These are phyloP conservation scores for Corythoichthys haematopterus DNA, from an alignment of 2,113 vertebrate species.

Conservation along the genomic window DNA sequence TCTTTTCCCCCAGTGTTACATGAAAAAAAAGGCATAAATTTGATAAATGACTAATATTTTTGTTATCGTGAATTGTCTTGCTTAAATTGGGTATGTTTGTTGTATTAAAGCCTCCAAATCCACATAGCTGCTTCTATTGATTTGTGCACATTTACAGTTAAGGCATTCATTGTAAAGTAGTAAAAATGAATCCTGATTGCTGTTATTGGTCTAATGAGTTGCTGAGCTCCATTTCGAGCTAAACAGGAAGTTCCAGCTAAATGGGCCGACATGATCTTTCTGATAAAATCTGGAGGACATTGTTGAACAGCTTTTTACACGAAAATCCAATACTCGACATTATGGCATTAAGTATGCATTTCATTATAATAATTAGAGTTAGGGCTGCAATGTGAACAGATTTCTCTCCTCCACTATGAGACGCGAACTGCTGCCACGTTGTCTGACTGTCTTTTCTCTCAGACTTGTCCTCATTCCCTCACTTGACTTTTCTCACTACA, in stretches of 20 bases:
- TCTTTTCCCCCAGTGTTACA: too few species aligned
- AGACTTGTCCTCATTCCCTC: conserved; percentile 47
- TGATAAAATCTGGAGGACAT: conserved; percentile 22
- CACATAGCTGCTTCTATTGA: too few species aligned
- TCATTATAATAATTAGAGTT: not conserved
- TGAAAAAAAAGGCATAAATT: too few species aligned
- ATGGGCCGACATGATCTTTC: conserved; percentile 13
- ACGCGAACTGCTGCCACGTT: conserved; percentile 72
- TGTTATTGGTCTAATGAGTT: not conserved
- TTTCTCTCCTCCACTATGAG: conserved; percentile 25
- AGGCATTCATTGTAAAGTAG: not conserved
- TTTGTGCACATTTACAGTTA: too few species aligned
- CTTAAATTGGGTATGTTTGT: too few species aligned
- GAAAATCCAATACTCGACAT: not conserved
- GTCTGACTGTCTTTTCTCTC: conserved; percentile 36
- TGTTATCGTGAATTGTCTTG: too few species aligned
- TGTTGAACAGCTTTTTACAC: conserved; percentile 10
- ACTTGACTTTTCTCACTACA: conserved; percentile 26
- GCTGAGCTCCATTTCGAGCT: not conserved
- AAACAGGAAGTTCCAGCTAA: conserved; percentile 43
- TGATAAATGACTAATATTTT: too few species aligned
- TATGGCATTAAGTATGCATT: not conserved
- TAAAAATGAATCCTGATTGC: not conserved
- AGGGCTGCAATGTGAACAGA: not conserved
- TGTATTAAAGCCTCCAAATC: too few species aligned